phyloP scores from a whole-genome alignment of 1,140 invertebrate genomes.

The Ridgeia piscesae region DNA sequence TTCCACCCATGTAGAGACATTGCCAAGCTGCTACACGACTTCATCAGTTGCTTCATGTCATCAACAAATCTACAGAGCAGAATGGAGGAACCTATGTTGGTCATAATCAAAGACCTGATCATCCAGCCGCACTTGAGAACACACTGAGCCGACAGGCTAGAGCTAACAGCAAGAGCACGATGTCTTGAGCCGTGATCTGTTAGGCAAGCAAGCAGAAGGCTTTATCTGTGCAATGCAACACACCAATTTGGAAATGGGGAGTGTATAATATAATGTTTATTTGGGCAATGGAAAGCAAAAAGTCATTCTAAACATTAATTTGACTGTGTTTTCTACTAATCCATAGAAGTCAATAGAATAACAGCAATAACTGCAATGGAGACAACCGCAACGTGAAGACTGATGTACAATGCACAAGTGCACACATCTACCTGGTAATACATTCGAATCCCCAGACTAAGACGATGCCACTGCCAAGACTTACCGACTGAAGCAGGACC shows the following conservation, averaged over 20 bases:
- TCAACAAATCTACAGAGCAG: background rate
- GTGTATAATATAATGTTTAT: no score
- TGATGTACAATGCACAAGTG: background rate
- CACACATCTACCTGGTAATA: no score
- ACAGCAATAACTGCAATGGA: background rate
- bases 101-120: background rate
- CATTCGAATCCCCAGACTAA: no score
- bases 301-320: no score
- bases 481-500: background rate
- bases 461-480: background rate
- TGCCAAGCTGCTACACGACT: background rate
- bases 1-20: background rate
- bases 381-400: background rate
- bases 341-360: background rate
- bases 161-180: background rate
- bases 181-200: background rate
- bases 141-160: background rate
- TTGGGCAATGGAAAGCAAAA: no score
- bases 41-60: background rate
- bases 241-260: background rate
- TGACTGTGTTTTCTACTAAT: no score
- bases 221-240: background rate
- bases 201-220: background rate
- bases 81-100: background rate
- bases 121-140: background rate